These are phyloP conservation scores for Phasianus colchicus DNA, from an alignment of 2,113 vertebrate genomes.

Conservation along the genomic window DNA sequence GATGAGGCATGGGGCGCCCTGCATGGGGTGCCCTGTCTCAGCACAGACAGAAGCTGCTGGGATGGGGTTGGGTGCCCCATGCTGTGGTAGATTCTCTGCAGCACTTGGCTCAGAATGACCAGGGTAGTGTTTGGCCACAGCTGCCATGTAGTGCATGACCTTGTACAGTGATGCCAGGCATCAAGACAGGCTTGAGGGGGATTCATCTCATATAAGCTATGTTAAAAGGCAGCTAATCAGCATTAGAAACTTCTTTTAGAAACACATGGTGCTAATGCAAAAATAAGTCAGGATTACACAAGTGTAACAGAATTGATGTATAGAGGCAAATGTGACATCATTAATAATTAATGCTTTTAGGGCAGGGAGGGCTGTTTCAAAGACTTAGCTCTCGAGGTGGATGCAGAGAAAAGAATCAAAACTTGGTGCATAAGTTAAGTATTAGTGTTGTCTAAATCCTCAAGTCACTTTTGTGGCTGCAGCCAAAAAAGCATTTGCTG, in stretches of 20 bases:
- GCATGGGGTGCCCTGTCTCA: not conserved
- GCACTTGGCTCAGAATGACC: not conserved
- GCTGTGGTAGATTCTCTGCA: not conserved
- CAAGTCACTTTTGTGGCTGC: not conserved
- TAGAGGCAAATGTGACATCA: not conserved
- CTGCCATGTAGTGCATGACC: accelerated
- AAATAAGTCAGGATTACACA: not conserved
- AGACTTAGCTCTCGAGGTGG: not conserved
- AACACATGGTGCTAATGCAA: not conserved
- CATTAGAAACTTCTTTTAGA: not conserved
- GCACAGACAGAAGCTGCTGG: slow-evolving; percentile 41
- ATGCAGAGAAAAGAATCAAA: not conserved
- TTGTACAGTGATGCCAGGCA: not conserved
- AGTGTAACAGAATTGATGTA: not conserved
- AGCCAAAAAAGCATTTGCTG: slow-evolving; percentile 36
- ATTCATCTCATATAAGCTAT: not conserved
- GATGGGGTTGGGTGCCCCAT: not conserved
- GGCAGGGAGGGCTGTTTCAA: slow-evolving; percentile 11
- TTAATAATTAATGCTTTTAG: not conserved
- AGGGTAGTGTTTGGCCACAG: not conserved
- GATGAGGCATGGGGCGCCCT: slow-evolving; percentile 16
- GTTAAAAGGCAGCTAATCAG: not conserved
- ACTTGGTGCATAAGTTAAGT: not conserved
- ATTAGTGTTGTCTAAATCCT: not conserved
- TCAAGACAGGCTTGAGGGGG: not conserved